Conservation (phyloP, 1,140 invertebrate genomes). For the Latrodectus geometricus region DNA sequence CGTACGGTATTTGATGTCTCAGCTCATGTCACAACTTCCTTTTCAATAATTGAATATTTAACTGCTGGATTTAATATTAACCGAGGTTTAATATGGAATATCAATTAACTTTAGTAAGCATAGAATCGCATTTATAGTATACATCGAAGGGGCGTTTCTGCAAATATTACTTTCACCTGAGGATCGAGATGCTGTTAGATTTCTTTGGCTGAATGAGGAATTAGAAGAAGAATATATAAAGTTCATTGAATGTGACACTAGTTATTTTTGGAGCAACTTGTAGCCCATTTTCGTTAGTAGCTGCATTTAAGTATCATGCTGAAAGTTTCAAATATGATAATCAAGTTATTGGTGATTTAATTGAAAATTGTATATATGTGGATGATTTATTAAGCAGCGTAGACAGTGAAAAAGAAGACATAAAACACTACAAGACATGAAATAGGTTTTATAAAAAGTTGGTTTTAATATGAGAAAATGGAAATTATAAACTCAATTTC, state of each 20-base stretch:
- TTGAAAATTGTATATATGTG: no score
- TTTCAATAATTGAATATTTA: no score
- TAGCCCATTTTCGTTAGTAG: constrained; percentile 13
- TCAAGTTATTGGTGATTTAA: background rate
- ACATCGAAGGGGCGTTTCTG: constrained; percentile 45
- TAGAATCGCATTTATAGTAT: no score
- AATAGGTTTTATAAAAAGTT: background rate
- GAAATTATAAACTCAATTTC: background rate
- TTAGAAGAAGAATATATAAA: background rate
- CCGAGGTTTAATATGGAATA: no score
- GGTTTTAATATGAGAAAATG: constrained; percentile 2
- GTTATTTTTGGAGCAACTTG: background rate
- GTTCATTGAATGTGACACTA: background rate
- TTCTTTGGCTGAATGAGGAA: constrained; percentile 34
- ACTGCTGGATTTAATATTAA: no score
- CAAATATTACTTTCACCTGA: constrained; percentile 46
- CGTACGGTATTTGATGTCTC: no score
- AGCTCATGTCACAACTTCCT: no score
- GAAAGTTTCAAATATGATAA: background rate
- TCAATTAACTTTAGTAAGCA: no score
- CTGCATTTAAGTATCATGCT: constrained; percentile 8
- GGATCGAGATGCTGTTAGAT: constrained; percentile 21
- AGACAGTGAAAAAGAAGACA: no score
- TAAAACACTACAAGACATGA: background rate
- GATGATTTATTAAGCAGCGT: no score